phyloP scores from a whole-genome alignment of 1,140 invertebrate genomes.

The Diprion similis region DNA sequence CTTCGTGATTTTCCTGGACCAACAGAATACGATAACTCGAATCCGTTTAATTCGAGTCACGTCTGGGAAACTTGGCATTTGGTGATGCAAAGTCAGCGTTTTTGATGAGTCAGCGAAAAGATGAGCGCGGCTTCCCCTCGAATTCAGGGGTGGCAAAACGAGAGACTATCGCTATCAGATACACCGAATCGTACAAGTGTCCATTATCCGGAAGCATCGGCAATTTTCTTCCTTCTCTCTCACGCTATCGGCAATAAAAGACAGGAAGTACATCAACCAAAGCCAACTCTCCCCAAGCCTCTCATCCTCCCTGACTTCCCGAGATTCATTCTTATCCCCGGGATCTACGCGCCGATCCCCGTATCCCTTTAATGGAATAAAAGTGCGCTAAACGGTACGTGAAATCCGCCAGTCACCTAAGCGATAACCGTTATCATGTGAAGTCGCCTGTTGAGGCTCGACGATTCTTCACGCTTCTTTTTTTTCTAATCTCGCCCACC shows the following conservation, averaged over 20 bases:
- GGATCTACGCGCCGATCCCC: constrained; percentile 30
- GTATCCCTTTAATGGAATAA: constrained; percentile 44
- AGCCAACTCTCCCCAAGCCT: not conserved
- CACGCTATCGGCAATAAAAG: not conserved
- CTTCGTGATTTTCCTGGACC: too few species aligned
- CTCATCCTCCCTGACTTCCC: not conserved
- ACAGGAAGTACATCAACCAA: not conserved
- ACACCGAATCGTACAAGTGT: not conserved
- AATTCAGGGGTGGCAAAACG: too few species aligned
- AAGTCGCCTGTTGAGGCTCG: constrained; percentile 17
- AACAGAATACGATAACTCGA: too few species aligned
- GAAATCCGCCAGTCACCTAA: constrained; percentile 34
- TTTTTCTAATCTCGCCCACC: too few species aligned
- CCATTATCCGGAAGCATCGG: constrained; percentile 4
- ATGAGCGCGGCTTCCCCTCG: too few species aligned
- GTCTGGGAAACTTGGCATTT: too few species aligned
- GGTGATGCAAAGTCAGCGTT: too few species aligned
- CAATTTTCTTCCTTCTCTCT: not conserved
- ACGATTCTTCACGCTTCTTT: too few species aligned
- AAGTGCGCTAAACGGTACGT: constrained; percentile 44
- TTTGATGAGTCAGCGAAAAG: too few species aligned
- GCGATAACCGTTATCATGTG: constrained; percentile 28
- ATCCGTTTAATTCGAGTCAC: too few species aligned
- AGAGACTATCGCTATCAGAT: too few species aligned
- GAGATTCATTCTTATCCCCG: constrained; percentile 31